Evolutionary conservation across 2,797 vertebrate genomes (phyloP).

Genomic region (Artibeus lituratus): DNA sequence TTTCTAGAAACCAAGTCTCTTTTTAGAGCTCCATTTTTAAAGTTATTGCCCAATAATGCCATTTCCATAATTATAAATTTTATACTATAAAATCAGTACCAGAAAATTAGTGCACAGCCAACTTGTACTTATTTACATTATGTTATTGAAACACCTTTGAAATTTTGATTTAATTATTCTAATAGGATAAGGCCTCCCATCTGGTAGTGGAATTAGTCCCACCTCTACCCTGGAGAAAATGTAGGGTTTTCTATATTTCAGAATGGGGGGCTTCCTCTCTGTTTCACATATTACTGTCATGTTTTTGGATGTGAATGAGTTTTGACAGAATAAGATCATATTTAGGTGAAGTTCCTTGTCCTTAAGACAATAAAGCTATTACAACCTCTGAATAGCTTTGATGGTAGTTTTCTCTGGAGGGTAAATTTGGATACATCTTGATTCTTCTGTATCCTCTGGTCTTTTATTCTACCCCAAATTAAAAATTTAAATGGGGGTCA

Average conservation of each 20-base stretch:
- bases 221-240: constrained; percentile 2
- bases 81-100: constrained; percentile 50
- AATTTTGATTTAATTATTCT: constrained; percentile 48
- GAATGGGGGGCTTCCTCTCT: neutral
- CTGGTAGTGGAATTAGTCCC: constrained; percentile 1
- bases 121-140: constrained; percentile 46
- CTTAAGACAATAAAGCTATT: constrained; percentile 11
- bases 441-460: neutral
- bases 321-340: constrained; percentile 6
- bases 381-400: neutral
- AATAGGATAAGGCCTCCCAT: neutral
- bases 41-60: constrained; percentile 44
- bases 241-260: neutral
- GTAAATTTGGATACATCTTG: neutral
- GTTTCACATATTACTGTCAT: neutral
- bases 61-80: constrained; percentile 34
- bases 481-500: neutral
- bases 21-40: constrained; percentile 43
- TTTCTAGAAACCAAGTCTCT: constrained; percentile 3
- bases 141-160: constrained; percentile 37
- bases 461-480: constrained; percentile 20
- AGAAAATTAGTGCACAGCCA: neutral
- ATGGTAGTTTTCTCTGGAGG: neutral
- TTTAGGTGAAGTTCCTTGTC: neutral
- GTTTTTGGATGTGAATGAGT: neutral